Conservation (phyloP, 1,140 invertebrate species). For the Drosophila fuyamai region DNA sequence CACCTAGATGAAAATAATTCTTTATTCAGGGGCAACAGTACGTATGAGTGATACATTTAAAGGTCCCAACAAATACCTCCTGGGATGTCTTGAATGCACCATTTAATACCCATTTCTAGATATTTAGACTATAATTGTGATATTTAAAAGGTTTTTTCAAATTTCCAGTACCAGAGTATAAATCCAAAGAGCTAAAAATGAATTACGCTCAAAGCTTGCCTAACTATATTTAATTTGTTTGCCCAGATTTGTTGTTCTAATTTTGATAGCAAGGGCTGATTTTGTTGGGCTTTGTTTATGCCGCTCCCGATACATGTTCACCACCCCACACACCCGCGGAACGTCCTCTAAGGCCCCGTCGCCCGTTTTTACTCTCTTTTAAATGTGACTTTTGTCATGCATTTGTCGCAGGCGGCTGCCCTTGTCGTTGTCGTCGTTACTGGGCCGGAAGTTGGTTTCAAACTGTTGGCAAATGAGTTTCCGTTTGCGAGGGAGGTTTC, state of each 20-base stretch:
- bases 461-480: slow-evolving; percentile 73
- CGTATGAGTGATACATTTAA: too few species aligned
- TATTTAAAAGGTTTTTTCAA: not conserved
- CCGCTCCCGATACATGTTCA: not conserved
- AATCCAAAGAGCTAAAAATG: not conserved
- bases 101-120: not conserved
- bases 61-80: too few species aligned
- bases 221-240: slow-evolving; percentile 18
- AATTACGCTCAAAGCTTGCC: not conserved
- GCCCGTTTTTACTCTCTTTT: slow-evolving; percentile 11
- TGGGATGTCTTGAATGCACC: too few species aligned
- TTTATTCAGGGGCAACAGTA: too few species aligned
- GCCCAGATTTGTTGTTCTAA: slow-evolving; percentile 11
- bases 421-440: slow-evolving; percentile 48
- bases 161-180: not conserved
- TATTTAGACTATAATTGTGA: not conserved
- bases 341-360: not conserved
- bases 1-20: too few species aligned
- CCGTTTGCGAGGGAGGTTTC: slow-evolving; percentile 62
- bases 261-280: slow-evolving; percentile 20
- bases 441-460: slow-evolving; percentile 65
- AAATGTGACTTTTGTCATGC: slow-evolving; percentile 58
- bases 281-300: slow-evolving; percentile 12
- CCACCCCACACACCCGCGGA: not conserved
- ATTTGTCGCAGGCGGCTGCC: slow-evolving; percentile 43